Conservation (phyloP, 2,888 invertebrate genomes). For the Drosophila setosimentum region DNA sequence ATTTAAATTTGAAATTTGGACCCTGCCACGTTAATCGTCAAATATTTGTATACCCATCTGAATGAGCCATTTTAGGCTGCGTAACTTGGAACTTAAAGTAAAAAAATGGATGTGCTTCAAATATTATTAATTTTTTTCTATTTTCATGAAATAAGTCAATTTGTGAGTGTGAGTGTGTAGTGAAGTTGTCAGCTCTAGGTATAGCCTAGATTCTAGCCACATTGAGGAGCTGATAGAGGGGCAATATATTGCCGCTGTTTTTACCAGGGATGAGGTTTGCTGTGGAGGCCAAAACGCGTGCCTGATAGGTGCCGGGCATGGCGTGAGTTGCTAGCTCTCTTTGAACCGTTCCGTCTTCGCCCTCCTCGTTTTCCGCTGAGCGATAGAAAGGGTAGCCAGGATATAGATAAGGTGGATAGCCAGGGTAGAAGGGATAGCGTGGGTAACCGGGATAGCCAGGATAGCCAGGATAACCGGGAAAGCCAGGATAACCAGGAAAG, state of each 20-base stretch:
- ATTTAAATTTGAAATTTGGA: neutral
- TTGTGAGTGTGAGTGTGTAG: neutral
- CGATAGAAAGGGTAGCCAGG: constrained; percentile 58
- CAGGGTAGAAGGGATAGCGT: constrained; percentile 24
- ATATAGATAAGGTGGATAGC: constrained; percentile 38
- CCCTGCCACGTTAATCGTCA: neutral
- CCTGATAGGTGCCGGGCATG: constrained; percentile 58
- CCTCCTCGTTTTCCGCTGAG: constrained; percentile 39
- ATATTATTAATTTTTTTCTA: neutral
- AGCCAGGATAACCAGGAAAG: constrained; percentile 36
- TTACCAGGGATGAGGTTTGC: constrained; percentile 44
- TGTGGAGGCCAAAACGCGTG: constrained; percentile 46
- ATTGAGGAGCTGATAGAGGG: constrained; percentile 65
- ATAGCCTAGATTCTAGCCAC: constrained; percentile 48
- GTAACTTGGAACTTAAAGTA: neutral
- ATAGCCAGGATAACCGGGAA: constrained; percentile 30
- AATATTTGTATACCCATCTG: neutral
- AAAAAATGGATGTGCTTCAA: neutral
- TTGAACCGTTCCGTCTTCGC: constrained; percentile 19
- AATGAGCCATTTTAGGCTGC: neutral
- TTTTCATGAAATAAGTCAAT: neutral
- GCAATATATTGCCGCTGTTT: constrained; percentile 42
- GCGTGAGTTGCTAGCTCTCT: constrained; percentile 31
- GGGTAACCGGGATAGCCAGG: constrained; percentile 36
- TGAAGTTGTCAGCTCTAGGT: neutral